Conservation (phyloP, 2,113 vertebrate species). For the Ochotona princeps region DNA sequence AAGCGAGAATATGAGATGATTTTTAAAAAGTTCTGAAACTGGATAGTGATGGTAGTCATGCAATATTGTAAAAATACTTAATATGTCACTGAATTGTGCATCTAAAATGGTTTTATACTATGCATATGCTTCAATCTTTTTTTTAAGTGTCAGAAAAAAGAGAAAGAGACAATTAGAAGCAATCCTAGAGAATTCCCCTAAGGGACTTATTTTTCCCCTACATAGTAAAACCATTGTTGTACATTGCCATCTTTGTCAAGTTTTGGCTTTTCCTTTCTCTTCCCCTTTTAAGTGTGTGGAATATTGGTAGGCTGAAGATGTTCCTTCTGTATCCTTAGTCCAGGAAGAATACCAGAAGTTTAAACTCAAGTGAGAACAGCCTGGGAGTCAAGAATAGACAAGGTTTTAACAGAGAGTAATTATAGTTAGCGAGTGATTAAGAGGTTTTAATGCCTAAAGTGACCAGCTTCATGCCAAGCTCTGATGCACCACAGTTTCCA, state of each 20-base stretch:
- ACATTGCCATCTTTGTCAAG: not conserved
- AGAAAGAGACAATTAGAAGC: not conserved
- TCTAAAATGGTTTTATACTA: not conserved
- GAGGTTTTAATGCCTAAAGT: slow-evolving; percentile 47
- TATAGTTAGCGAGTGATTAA: slow-evolving; percentile 68
- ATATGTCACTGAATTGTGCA: not conserved
- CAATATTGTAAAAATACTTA: not conserved
- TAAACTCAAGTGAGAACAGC: slow-evolving; percentile 52
- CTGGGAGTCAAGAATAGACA: slow-evolving; percentile 55
- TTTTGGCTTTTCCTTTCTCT: slow-evolving; percentile 25
- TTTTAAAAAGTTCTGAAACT: slow-evolving; percentile 19
- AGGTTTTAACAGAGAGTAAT: slow-evolving; percentile 62
- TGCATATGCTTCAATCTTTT: not conserved
- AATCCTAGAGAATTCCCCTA: slow-evolving; percentile 1
- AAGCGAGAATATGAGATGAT: not conserved
- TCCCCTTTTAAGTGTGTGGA: not conserved
- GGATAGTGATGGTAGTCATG: not conserved
- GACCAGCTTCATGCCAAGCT: slow-evolving; percentile 56
- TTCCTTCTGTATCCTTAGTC: not conserved
- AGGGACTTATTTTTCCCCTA: not conserved
- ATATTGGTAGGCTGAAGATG: not conserved
- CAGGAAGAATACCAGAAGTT: slow-evolving; percentile 59
- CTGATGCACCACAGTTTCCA: not conserved
- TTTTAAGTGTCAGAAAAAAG: not conserved
- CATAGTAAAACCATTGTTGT: not conserved